phyloP scores from a whole-genome alignment of 2,888 invertebrate genomes.

The Tridacna gigas region DNA sequence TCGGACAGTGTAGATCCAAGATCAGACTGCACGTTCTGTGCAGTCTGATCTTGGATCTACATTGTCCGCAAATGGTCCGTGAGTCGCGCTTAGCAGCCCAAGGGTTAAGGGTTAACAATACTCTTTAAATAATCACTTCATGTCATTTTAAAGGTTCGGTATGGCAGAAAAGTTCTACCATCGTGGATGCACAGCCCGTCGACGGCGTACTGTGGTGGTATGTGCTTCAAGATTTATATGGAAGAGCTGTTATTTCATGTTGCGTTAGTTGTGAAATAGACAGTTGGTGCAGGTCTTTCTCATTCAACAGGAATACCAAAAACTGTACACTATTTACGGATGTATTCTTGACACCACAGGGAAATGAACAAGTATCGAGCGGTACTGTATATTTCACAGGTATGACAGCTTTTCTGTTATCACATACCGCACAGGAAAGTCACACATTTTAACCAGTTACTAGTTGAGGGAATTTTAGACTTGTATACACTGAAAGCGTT shows the following conservation, averaged over 20 bases:
- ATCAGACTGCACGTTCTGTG: too few relatives aligned
- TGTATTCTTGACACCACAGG: not conserved
- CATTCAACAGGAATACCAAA: not conserved
- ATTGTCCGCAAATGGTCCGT: too few relatives aligned
- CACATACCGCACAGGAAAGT: too few relatives aligned
- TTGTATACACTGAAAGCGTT: not conserved
- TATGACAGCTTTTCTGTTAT: not conserved
- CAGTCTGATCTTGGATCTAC: too few relatives aligned
- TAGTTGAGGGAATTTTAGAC: not conserved
- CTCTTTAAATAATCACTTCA: too few relatives aligned
- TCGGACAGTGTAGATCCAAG: not conserved
- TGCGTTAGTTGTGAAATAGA: not conserved
- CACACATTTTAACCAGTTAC: too few relatives aligned
- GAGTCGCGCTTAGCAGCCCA: too few relatives aligned
- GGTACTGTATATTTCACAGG: constrained; percentile 8
- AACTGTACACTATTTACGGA: constrained; percentile 2
- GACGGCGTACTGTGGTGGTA: constrained; percentile 11
- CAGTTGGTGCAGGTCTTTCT: not conserved
- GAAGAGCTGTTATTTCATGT: not conserved
- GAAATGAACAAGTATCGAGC: not conserved
- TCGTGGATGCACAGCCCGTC: not conserved
- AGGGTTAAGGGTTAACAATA: not conserved
- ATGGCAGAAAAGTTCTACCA: constrained; percentile 3
- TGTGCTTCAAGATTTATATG: not conserved
- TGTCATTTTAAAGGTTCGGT: not conserved